phyloP scores from a whole-genome alignment of 2,113 vertebrate genomes.

The Macrotis lagotis region DNA sequence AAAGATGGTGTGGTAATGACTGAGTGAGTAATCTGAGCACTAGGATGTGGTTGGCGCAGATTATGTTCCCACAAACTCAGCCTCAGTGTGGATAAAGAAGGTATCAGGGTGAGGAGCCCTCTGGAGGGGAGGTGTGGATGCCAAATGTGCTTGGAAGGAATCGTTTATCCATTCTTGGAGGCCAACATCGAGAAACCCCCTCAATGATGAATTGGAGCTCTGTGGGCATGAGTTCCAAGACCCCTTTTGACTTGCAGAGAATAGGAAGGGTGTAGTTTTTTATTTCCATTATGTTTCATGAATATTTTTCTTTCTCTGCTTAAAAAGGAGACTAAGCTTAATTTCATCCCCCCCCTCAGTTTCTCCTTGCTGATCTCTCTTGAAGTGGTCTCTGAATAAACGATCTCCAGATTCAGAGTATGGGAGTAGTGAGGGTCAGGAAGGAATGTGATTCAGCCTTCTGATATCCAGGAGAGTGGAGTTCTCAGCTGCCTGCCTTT shows the following conservation, averaged over 20 bases:
- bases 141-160: neutral
- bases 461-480: neutral
- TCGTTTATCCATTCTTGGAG: neutral
- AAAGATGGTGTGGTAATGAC: neutral
- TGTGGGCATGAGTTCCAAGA: neutral
- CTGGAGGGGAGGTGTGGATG: neutral
- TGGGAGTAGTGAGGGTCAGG: neutral
- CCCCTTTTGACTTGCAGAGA: neutral
- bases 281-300: no score
- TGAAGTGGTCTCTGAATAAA: constrained; percentile 1
- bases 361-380: neutral
- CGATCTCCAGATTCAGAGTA: neutral
- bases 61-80: no score
- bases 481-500: constrained; percentile 19
- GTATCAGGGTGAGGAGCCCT: neutral
- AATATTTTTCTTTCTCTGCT: no score
- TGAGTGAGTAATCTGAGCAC: neutral
- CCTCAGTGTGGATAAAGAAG: neutral
- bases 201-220: no score
- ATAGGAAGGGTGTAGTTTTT: neutral
- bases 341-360: neutral
- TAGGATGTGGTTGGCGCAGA: neutral
- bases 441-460: neutral
- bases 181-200: no score
- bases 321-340: neutral